Conservation (phyloP, 2,113 vertebrate species). For the Tyto alba region DNA sequence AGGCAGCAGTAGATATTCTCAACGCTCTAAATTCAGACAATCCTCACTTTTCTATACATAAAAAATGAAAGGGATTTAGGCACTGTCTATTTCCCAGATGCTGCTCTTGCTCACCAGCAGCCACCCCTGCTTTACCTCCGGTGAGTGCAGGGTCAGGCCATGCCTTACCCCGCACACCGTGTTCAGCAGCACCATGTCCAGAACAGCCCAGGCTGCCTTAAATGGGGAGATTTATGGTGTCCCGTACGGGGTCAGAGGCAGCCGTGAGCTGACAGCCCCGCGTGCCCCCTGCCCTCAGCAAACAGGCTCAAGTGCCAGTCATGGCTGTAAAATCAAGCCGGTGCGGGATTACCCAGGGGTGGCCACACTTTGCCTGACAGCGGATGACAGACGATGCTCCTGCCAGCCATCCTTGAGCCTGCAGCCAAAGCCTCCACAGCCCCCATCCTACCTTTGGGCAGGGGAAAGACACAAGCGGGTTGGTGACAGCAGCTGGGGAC, state of each 20-base stretch:
- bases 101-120: neutral
- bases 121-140: neutral
- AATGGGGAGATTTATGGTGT: constrained; percentile 18
- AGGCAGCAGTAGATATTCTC: neutral
- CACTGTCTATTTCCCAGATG: neutral
- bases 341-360: neutral
- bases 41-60: neutral
- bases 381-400: neutral
- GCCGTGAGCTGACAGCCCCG: neutral
- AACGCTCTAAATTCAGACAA: neutral
- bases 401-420: neutral
- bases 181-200: neutral
- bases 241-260: neutral
- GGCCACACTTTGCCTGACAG: constrained; percentile 14
- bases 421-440: neutral
- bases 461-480: neutral
- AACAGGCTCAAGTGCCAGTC: constrained; percentile 59
- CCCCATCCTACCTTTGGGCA: neutral
- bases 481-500: neutral
- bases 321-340: constrained; percentile 9
- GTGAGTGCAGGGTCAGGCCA: fast-evolving
- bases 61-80: neutral
- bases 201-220: neutral
- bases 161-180: fast-evolving
- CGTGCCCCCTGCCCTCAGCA: constrained; percentile 36